Evolutionary conservation across 1,140 invertebrate species (phyloP).

Genomic region (Drosophila erecta): DNA sequence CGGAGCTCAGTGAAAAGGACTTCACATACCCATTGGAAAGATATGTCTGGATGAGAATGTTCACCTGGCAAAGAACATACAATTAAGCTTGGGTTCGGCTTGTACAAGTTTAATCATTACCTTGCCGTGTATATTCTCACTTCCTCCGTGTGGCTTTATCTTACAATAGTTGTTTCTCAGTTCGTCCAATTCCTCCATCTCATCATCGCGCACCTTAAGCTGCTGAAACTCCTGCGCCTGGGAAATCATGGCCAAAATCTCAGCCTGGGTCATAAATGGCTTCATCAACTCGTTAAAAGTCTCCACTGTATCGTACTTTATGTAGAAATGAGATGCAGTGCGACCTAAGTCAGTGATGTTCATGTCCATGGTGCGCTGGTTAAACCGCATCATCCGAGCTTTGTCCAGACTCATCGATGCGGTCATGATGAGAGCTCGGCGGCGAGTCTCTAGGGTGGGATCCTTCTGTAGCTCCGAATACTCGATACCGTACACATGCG

Average conservation of each 20-base stretch:
- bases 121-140: constrained; percentile 97
- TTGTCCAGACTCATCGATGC: constrained; percentile 95
- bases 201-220: constrained; percentile 97
- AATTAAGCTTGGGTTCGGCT: too few species aligned
- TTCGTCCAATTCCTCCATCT: constrained; percentile 94
- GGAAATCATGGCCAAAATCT: constrained; percentile 95
- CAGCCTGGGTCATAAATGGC: constrained; percentile 93
- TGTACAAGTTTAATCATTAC: constrained; percentile 85
- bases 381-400: constrained; percentile 97
- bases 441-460: constrained; percentile 89
- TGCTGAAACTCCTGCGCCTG: constrained; percentile 97
- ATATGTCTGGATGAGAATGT: constrained; percentile 97
- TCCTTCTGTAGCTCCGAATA: constrained; percentile 91
- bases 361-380: constrained; percentile 92
- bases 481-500: constrained; percentile 94
- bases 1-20: constrained; percentile 95
- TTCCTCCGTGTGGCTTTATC: constrained; percentile 90
- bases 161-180: constrained; percentile 90
- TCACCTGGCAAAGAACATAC: constrained; percentile 83
- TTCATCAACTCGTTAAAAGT: constrained; percentile 93
- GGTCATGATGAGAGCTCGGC: constrained; percentile 90
- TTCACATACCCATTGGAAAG: constrained; percentile 92
- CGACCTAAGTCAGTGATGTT: constrained; percentile 95
- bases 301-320: constrained; percentile 98
- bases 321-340: constrained; percentile 98